Evolutionary conservation across 1,140 invertebrate species (phyloP).

Genomic region (Drosophila nigrodunni): DNA sequence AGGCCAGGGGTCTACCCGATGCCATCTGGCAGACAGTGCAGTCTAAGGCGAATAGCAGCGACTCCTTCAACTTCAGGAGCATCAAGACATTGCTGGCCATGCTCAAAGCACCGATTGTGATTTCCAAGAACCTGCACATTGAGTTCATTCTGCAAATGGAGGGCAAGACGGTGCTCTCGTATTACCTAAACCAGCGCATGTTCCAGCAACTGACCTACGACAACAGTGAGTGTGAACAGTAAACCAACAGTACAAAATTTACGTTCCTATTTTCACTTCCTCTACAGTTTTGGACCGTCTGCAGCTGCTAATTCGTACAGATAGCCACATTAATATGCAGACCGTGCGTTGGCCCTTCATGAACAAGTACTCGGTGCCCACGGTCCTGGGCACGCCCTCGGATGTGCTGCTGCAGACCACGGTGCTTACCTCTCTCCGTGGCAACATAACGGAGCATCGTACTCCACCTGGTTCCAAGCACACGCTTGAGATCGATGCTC

Average conservation of each 20-base stretch:
- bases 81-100: constrained; percentile 85
- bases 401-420: constrained; percentile 85
- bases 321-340: constrained; percentile 83
- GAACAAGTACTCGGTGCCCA: constrained; percentile 85
- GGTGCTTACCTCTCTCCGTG: constrained; percentile 86
- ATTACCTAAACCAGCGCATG: constrained; percentile 86
- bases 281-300: constrained; percentile 67
- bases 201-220: constrained; percentile 85
- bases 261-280: not conserved
- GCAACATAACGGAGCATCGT: constrained; percentile 85
- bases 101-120: constrained; percentile 85
- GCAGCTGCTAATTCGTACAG: constrained; percentile 65
- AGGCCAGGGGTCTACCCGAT: constrained; percentile 86
- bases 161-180: constrained; percentile 86
- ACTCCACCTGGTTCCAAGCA: constrained; percentile 81
- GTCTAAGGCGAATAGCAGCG: constrained; percentile 76
- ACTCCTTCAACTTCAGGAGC: constrained; percentile 84
- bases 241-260: not conserved
- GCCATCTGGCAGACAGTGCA: constrained; percentile 75
- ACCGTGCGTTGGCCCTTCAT: constrained; percentile 82
- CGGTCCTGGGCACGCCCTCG: constrained; percentile 86
- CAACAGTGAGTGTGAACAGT: constrained; percentile 68
- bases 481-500: constrained; percentile 87
- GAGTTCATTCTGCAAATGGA: constrained; percentile 87
- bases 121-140: constrained; percentile 85